Percentiles rank a stretch among this genome's conserved stretches.
These are phyloP conservation scores for Lerista edwardsae DNA, from an alignment of 2,797 vertebrate species.

Conservation along the genomic window DNA sequence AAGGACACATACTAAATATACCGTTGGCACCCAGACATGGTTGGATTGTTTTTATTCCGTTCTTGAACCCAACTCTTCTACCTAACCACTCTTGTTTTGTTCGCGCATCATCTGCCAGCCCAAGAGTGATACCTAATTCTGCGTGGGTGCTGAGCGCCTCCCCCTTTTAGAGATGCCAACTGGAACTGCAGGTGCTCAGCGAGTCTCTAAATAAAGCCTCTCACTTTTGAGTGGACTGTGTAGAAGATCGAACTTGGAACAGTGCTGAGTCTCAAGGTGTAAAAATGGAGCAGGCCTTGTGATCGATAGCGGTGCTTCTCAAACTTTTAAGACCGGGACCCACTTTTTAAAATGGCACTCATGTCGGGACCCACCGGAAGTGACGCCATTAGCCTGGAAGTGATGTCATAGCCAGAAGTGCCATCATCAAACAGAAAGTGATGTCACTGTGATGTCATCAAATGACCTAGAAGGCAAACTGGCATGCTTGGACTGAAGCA, in stretches of 20 bases:
- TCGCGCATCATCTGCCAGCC: not conserved
- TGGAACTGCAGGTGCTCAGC: slow-evolving; percentile 44
- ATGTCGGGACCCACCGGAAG: too few species aligned
- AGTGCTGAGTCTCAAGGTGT: not conserved
- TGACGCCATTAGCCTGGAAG: too few species aligned
- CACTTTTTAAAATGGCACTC: too few species aligned
- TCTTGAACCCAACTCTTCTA: not conserved
- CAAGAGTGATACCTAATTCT: not conserved
- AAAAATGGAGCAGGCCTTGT: slow-evolving; percentile 4
- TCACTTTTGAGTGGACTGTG: slow-evolving; percentile 44
- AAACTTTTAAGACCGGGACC: too few species aligned
- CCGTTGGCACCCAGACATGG: not conserved
- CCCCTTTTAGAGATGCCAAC: slow-evolving; percentile 37
- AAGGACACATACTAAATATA: not conserved
- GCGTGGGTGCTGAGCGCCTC: slow-evolving; percentile 30
- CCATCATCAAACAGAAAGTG: too few species aligned
- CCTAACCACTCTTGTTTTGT: not conserved
- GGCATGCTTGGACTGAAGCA: too few species aligned
- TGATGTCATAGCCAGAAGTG: too few species aligned
- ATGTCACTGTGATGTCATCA: too few species aligned
- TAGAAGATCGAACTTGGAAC: not conserved
- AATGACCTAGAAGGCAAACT: too few species aligned
- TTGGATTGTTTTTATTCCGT: not conserved
- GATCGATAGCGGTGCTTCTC: too few species aligned
- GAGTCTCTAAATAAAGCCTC: not conserved